phyloP scores from a whole-genome alignment of 2,113 vertebrate species.

The Falcunculus frontatus region DNA sequence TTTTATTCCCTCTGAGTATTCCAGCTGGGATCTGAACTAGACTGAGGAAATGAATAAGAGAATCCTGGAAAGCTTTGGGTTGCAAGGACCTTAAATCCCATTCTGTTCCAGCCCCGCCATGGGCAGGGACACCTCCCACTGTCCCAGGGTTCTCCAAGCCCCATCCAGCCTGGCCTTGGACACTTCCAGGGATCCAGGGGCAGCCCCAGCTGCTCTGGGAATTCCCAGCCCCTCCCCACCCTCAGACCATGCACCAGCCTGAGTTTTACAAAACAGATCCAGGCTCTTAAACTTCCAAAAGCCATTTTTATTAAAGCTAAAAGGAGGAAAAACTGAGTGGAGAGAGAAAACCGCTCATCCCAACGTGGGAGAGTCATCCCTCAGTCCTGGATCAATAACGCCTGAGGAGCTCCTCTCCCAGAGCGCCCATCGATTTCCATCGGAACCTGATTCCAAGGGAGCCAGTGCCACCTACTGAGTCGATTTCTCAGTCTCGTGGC shows the following conservation, averaged over 20 bases:
- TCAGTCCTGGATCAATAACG: background rate
- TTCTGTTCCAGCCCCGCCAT: background rate
- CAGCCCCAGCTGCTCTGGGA: background rate
- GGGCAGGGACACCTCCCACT: background rate
- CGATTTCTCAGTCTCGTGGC: background rate
- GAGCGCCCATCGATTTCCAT: background rate
- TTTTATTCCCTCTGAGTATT: background rate
- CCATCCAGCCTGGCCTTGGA: rapidly evolving
- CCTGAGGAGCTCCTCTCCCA: background rate
- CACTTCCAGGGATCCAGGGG: background rate
- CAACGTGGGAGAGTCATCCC: background rate
- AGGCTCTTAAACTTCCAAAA: background rate
- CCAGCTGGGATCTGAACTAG: background rate
- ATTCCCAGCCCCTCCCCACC: background rate
- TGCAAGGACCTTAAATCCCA: background rate
- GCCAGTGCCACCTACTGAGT: background rate
- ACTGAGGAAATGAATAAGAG: background rate
- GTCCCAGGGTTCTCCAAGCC: background rate
- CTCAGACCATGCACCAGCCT: background rate
- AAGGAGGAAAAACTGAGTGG: background rate
- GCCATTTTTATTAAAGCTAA: background rate
- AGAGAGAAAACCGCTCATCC: background rate
- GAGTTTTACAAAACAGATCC: background rate
- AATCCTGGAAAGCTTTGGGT: background rate
- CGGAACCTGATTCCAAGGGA: background rate